A percentile compares a stretch with the other conserved stretches of the same genome.
phyloP scores from a whole-genome alignment of 2,797 vertebrate genomes.

The Argyrosomus regius region DNA sequence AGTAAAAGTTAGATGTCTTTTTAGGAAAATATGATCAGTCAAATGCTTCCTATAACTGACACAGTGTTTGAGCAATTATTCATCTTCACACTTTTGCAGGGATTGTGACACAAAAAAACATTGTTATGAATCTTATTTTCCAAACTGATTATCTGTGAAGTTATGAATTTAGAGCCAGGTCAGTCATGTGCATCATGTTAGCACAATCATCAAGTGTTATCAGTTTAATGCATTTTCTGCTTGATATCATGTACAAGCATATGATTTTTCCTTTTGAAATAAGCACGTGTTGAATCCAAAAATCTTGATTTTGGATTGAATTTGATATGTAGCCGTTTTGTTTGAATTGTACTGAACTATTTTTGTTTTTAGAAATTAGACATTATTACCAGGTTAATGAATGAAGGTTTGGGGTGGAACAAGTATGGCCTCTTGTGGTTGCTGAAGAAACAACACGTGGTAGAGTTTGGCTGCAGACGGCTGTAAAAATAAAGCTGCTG shows the following conservation, averaged over 20 bases:
- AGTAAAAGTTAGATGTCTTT: neutral
- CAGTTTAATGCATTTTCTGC: neutral
- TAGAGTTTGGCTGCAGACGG: constrained; percentile 8
- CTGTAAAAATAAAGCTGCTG: constrained; percentile 64
- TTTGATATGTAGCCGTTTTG: neutral
- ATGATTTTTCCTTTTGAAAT: neutral
- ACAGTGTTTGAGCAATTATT: neutral
- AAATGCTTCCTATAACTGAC: neutral
- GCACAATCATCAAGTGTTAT: no score
- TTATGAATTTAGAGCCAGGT: neutral
- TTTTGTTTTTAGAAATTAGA: neutral
- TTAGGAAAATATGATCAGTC: neutral
- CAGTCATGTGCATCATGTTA: neutral
- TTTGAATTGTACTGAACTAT: neutral
- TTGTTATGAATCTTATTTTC: neutral
- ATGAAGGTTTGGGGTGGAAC: constrained; percentile 14
- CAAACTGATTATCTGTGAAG: neutral
- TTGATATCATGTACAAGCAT: neutral
- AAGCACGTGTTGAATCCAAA: no score
- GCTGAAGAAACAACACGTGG: constrained; percentile 35
- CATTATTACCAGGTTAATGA: neutral
- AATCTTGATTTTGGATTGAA: neutral
- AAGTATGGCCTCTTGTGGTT: constrained; percentile 64
- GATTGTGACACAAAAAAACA: neutral
- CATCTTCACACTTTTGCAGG: neutral